Percentiles rank a stretch among this genome's conserved stretches.
Conservation (phyloP, 1,140 invertebrate genomes). For the Chionoecetes opilio region DNA sequence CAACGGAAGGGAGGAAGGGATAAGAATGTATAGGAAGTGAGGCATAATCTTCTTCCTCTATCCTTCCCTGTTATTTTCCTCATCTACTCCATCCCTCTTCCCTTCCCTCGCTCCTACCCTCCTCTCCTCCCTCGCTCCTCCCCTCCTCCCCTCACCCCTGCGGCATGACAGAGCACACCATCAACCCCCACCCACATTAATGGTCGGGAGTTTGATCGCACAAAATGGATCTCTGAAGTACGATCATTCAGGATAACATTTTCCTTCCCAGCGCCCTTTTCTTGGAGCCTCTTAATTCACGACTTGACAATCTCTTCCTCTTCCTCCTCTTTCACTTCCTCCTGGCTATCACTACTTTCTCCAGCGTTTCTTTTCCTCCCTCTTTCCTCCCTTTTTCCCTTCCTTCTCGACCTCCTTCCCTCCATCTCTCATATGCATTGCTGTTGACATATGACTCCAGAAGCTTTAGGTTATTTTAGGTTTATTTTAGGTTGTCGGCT, state of each 20-base stretch:
- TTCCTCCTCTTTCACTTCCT: background rate
- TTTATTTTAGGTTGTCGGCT: no score
- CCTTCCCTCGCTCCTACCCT: background rate
- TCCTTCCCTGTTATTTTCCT: background rate
- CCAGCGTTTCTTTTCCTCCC: background rate
- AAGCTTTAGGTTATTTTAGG: no score
- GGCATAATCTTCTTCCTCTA: background rate
- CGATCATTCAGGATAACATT: conserved; percentile 15
- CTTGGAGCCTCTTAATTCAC: background rate
- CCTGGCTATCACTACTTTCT: background rate
- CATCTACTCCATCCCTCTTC: background rate
- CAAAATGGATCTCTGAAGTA: background rate
- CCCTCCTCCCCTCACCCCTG: background rate
- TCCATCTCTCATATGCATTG: background rate
- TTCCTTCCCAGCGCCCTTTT: background rate
- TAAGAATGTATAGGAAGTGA: no score
- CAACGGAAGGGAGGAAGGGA: no score
- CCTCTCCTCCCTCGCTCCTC: background rate
- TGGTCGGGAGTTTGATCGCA: background rate
- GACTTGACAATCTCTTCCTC: background rate
- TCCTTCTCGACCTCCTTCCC: background rate
- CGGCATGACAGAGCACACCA: background rate
- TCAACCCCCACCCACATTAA: background rate
- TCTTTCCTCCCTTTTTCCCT: background rate
- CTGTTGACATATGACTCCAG: background rate